Evolutionary conservation across 2,888 invertebrate genomes (phyloP).

Genomic region (Chelonus formosanus): DNA sequence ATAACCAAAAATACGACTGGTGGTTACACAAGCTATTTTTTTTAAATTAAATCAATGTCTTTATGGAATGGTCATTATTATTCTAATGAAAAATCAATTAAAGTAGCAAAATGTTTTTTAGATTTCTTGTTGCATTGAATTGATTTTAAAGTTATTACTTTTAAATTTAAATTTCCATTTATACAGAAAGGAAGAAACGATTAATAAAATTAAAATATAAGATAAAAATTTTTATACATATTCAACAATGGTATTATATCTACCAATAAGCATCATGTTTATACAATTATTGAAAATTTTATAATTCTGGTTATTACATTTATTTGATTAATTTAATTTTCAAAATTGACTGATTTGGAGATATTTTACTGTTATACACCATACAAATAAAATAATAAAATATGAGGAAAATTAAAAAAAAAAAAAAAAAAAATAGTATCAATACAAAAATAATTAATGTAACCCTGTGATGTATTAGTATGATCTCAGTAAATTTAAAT

Average conservation of each 20-base stretch:
- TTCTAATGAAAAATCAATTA: slow-evolving; percentile 5
- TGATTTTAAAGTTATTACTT: no score
- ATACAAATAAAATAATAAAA: no score
- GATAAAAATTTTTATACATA: no score
- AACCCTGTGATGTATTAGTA: slow-evolving; percentile 66
- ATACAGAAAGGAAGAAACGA: no score
- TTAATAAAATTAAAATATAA: no score
- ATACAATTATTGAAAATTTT: no score
- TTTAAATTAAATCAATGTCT: slow-evolving; percentile 14
- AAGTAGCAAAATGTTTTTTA: neutral
- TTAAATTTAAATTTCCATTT: no score
- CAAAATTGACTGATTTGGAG: neutral
- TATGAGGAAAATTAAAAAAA: neutral
- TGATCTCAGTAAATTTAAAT: slow-evolving; percentile 65
- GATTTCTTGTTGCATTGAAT: no score
- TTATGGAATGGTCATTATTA: slow-evolving; percentile 30
- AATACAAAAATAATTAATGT: slow-evolving; percentile 58
- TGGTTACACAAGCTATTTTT: slow-evolving; percentile 61
- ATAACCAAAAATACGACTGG: slow-evolving; percentile 62
- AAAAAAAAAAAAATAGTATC: slow-evolving; percentile 40
- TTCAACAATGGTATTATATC: no score
- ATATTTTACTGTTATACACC: neutral
- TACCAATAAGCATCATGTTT: no score
- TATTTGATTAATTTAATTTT: no score
- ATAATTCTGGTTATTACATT: no score